A percentile compares a stretch with the other conserved stretches of the same genome.
Conservation (phyloP, 2,797 vertebrate species). For the Paedocypris micromegethes region DNA sequence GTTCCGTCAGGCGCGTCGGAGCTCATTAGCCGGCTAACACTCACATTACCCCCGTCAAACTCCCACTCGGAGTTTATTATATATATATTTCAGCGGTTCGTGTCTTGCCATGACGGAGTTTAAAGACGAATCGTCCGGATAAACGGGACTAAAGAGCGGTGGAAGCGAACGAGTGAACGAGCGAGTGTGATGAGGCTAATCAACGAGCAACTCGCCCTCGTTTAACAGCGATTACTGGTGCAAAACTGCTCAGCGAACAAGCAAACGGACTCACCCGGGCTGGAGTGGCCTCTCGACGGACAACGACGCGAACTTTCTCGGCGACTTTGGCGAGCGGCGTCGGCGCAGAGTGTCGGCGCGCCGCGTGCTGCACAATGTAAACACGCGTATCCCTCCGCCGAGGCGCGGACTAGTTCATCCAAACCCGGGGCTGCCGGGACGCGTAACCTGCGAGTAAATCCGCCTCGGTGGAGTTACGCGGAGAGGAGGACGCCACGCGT, state of each 20-base stretch:
- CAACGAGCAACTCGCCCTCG: constrained; percentile 19
- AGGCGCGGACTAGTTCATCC: constrained; percentile 33
- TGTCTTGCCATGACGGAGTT: too few species aligned
- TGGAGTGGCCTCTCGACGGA: constrained; percentile 1
- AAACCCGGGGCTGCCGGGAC: too few species aligned
- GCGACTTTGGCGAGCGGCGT: constrained; percentile 19
- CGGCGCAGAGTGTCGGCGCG: constrained; percentile 16
- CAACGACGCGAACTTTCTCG: constrained; percentile 19
- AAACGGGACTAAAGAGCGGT: too few species aligned
- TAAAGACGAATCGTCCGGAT: too few species aligned
- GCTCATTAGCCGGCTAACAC: constrained; percentile 29
- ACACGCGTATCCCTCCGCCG: constrained; percentile 48
- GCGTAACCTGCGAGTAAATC: too few species aligned
- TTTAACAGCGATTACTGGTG: neutral
- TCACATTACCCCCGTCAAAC: neutral
- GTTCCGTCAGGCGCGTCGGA: too few species aligned
- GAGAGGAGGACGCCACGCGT: too few species aligned
- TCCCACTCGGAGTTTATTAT: neutral
- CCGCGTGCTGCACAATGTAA: constrained; percentile 44
- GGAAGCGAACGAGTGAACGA: too few species aligned
- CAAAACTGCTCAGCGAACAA: neutral
- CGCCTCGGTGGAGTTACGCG: too few species aligned
- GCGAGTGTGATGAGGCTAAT: constrained; percentile 20
- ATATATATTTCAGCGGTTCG: too few species aligned
- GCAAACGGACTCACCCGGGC: constrained; percentile 12